These are phyloP conservation scores for Herpetotheres cachinnans DNA, from an alignment of 2,113 vertebrate genomes.

Conservation along the genomic window DNA sequence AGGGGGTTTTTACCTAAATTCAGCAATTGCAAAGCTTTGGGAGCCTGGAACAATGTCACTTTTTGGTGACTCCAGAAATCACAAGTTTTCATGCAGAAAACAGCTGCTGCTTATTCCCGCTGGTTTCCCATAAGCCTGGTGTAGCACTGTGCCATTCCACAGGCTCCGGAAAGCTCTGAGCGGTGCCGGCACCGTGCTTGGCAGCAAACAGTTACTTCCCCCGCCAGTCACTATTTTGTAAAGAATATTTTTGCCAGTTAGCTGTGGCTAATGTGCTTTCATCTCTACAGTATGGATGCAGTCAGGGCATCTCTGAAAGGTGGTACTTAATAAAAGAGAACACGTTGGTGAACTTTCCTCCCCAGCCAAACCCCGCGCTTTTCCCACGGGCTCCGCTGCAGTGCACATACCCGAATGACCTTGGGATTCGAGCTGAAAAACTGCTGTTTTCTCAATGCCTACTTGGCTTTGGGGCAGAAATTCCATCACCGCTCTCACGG, in stretches of 20 bases:
- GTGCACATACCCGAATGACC: neutral
- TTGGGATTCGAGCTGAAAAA: neutral
- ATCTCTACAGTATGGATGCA: neutral
- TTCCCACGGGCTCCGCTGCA: neutral
- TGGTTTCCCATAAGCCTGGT: neutral
- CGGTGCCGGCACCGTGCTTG: rapidly evolving
- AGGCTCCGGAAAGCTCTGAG: neutral
- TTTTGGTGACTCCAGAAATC: neutral
- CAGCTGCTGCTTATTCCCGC: neutral
- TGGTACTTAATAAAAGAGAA: neutral
- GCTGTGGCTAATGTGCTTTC: neutral
- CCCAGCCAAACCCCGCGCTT: neutral
- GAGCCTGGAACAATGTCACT: neutral
- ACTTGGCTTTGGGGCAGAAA: neutral
- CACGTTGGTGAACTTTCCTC: neutral
- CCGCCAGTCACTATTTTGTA: neutral
- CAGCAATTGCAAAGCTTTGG: neutral
- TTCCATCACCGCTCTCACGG: neutral
- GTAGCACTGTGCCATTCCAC: neutral
- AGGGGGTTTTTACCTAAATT: neutral
- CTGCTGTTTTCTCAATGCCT: neutral
- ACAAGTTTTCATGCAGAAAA: neutral
- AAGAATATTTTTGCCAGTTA: neutral
- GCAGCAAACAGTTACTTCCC: neutral
- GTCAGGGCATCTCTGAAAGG: neutral